A percentile compares a stretch with the other conserved stretches of the same genome.
Evolutionary conservation across 2,797 vertebrate genomes (phyloP).

Genomic region (Sphenopsis melanotis): DNA sequence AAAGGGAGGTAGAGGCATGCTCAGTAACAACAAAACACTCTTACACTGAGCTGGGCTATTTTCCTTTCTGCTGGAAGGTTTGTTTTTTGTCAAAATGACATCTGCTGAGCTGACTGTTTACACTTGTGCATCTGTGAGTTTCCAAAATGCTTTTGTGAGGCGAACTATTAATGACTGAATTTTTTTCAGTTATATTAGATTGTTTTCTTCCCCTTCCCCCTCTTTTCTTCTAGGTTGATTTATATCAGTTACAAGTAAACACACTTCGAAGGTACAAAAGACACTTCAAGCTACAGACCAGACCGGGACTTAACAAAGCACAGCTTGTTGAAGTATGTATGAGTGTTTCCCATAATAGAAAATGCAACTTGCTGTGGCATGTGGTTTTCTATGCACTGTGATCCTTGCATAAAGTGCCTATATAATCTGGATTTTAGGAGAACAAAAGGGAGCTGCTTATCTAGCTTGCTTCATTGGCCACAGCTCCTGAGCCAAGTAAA

Average conservation of each 20-base stretch:
- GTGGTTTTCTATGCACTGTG: background rate
- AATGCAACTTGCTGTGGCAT: background rate
- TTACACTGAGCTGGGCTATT: background rate
- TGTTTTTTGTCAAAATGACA: background rate
- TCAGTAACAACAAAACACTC: background rate
- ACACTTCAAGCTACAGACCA: conserved; percentile 85
- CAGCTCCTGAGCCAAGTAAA: background rate
- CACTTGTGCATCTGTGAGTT: background rate
- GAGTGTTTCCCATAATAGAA: conserved; percentile 29
- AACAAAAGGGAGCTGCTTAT: conserved; percentile 24
- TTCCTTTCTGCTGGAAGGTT: background rate
- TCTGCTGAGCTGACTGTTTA: background rate
- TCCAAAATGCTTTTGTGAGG: background rate
- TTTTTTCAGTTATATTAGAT: background rate
- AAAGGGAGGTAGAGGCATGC: background rate
- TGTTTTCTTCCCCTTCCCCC: background rate
- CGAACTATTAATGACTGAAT: background rate
- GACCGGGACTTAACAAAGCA: conserved; percentile 85
- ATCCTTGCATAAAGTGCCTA: background rate
- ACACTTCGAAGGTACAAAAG: conserved; percentile 85
- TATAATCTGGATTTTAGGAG: background rate
- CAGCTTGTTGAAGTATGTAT: conserved; percentile 82
- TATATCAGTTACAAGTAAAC: conserved; percentile 85
- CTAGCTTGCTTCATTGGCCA: background rate
- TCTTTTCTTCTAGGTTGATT: conserved; percentile 77